phyloP scores from a whole-genome alignment of 2,113 vertebrate genomes.

The Leptocoma aspasia region DNA sequence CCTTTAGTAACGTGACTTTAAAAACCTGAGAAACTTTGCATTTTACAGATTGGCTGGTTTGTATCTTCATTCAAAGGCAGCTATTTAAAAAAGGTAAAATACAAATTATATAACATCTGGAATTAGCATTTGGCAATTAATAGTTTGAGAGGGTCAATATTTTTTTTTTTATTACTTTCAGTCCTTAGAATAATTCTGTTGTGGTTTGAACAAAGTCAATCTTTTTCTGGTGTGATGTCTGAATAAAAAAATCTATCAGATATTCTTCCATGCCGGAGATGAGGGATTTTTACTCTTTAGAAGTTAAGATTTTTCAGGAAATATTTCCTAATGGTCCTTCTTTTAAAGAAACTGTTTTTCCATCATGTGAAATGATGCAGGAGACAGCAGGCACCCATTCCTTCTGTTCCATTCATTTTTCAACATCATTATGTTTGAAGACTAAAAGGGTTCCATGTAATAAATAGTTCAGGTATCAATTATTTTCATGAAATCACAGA shows the following conservation, averaged over 20 bases:
- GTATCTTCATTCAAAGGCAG: background rate
- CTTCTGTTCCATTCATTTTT: background rate
- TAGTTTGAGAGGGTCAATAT: background rate
- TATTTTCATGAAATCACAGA: background rate
- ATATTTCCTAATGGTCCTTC: background rate
- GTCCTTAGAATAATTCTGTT: background rate
- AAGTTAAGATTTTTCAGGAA: background rate
- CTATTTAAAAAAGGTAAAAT: background rate
- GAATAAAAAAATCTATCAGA: background rate
- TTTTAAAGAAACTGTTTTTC: background rate
- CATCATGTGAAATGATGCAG: background rate
- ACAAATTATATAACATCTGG: background rate
- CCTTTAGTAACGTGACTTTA: background rate
- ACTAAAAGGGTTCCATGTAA: background rate
- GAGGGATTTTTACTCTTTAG: background rate
- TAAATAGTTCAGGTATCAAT: background rate
- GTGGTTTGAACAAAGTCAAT: background rate
- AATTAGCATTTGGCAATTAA: background rate
- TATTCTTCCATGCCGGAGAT: background rate
- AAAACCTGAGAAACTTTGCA: background rate
- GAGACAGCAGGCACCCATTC: background rate
- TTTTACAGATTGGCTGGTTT: background rate
- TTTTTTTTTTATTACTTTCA: background rate
- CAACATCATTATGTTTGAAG: background rate
- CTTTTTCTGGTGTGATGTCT: background rate